These are phyloP conservation scores for Epirrhoe tristata DNA, from an alignment of 2,888 invertebrate genomes.

Conservation along the genomic window DNA sequence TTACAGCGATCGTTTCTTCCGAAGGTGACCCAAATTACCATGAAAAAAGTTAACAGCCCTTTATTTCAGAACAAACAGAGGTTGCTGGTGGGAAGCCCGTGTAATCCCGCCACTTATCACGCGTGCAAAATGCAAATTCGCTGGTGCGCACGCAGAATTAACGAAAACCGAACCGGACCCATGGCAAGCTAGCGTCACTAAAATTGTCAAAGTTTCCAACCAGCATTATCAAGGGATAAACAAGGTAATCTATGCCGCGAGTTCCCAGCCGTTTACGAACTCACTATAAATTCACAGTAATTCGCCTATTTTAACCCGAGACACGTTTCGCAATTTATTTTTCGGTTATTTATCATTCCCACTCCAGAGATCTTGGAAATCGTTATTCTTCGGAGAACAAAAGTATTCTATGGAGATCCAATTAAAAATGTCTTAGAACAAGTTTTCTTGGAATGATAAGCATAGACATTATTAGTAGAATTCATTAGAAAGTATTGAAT, in stretches of 20 bases:
- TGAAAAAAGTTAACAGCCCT: constrained; percentile 84
- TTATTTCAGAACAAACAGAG: constrained; percentile 84
- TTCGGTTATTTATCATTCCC: constrained; percentile 44
- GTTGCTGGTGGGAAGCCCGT: constrained; percentile 81
- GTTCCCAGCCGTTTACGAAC: constrained; percentile 44
- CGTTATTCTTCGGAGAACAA: constrained; percentile 24
- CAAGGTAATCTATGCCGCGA: constrained; percentile 63
- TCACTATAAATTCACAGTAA: constrained; percentile 47
- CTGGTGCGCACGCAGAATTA: constrained; percentile 76
- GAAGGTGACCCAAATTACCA: constrained; percentile 85
- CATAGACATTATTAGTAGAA: neutral
- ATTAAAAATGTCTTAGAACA: constrained; percentile 14
- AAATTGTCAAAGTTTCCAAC: constrained; percentile 80
- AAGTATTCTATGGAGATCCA: constrained; percentile 6
- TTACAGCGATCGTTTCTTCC: constrained; percentile 78
- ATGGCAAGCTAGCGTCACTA: constrained; percentile 61
- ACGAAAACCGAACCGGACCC: constrained; percentile 68
- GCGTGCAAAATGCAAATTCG: constrained; percentile 85
- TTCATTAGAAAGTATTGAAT: too few relatives aligned
- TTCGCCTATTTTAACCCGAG: constrained; percentile 46
- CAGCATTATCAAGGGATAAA: constrained; percentile 71
- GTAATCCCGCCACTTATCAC: constrained; percentile 85
- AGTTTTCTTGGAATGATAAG: neutral
- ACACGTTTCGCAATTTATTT: constrained; percentile 48
- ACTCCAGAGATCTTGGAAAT: constrained; percentile 23